phyloP scores from a whole-genome alignment of 2,888 invertebrate species.

The Pyrochroa serraticornis region DNA sequence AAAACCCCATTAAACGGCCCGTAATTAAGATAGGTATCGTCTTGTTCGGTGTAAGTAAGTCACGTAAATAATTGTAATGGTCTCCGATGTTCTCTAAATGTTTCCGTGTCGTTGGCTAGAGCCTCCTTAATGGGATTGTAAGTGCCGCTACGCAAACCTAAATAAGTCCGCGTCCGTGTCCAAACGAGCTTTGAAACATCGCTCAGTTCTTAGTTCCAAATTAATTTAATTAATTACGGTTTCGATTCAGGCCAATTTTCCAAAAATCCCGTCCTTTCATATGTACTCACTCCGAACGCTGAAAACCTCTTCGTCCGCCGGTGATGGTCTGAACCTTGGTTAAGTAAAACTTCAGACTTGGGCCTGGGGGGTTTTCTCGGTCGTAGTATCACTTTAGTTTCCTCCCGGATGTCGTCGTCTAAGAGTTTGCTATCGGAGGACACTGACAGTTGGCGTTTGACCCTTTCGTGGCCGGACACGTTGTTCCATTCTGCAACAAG shows the following conservation, averaged over 20 bases:
- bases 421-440: constrained; percentile 91
- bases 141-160: neutral
- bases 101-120: constrained; percentile 23
- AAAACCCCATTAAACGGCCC: constrained; percentile 15
- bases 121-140: constrained; percentile 22
- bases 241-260: no score
- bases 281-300: constrained; percentile 89
- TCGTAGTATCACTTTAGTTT: constrained; percentile 85
- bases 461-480: constrained; percentile 80
- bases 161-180: no score
- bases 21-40: constrained; percentile 24
- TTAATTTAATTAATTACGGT: constrained; percentile 28
- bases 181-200: constrained; percentile 27
- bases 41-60: constrained; percentile 21
- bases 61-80: constrained; percentile 34
- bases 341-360: constrained; percentile 93
- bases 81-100: constrained; percentile 10
- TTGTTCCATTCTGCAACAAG: constrained; percentile 74
- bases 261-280: no score
- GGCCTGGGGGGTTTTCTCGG: constrained; percentile 93
- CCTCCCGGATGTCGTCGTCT: constrained; percentile 89
- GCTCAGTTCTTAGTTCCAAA: constrained; percentile 30
- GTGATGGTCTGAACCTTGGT: constrained; percentile 66
- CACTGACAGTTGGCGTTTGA: constrained; percentile 87
- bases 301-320: constrained; percentile 92